Evolutionary conservation across 2,888 invertebrate genomes (phyloP).

Genomic region (Lasius platythorax): DNA sequence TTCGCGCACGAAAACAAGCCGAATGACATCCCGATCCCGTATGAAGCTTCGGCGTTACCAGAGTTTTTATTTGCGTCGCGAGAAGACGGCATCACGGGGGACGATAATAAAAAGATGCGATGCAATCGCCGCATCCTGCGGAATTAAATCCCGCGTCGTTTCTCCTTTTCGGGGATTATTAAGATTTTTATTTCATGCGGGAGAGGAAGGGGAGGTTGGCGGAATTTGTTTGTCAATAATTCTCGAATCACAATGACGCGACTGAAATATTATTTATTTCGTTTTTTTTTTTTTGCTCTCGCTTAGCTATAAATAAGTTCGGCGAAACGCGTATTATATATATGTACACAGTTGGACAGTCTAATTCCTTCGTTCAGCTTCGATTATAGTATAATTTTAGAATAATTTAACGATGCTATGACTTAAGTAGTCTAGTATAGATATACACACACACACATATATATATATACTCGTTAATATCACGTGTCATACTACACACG

Average conservation of each 20-base stretch:
- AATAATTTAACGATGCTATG: slow-evolving; percentile 71
- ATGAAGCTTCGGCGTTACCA: neutral
- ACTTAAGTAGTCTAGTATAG: slow-evolving; percentile 54
- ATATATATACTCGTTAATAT: slow-evolving; percentile 46
- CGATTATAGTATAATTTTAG: slow-evolving; percentile 38
- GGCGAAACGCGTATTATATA: slow-evolving; percentile 40
- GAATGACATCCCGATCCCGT: neutral
- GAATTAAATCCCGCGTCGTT: neutral
- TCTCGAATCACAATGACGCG: neutral
- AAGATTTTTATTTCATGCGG: neutral
- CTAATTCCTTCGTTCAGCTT: slow-evolving; percentile 45
- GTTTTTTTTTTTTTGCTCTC: slow-evolving; percentile 49
- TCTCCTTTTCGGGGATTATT: neutral
- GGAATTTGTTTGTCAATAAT: neutral
- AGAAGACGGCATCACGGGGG: neutral
- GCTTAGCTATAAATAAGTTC: slow-evolving; percentile 69
- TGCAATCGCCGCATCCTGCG: neutral
- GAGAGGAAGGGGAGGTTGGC: neutral
- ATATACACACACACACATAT: slow-evolving; percentile 51
- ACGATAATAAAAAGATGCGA: neutral
- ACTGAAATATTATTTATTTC: slow-evolving; percentile 63
- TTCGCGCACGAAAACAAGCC: slow-evolving; percentile 21
- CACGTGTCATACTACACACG: slow-evolving; percentile 53
- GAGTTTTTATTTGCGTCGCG: neutral
- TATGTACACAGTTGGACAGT: slow-evolving; percentile 63